Conservation (phyloP, 2,888 invertebrate genomes). For the Entomobrya proxima region DNA sequence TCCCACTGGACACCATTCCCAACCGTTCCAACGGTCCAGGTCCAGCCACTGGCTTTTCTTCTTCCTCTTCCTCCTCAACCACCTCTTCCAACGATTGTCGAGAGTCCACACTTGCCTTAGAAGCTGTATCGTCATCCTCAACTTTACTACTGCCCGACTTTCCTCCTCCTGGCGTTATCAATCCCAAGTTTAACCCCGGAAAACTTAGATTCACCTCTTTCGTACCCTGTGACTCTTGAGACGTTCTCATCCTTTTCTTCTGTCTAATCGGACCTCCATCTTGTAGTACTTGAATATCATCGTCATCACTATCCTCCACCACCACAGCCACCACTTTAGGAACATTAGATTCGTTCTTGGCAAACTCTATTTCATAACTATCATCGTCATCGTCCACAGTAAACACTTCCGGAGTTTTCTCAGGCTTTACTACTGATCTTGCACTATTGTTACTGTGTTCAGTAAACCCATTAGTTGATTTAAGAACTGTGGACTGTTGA, state of each 20-base stretch:
- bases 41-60: background rate
- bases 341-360: background rate
- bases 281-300: slow-evolving; percentile 24
- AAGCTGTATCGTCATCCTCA: background rate
- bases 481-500: too few relatives aligned
- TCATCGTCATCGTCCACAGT: slow-evolving; percentile 12
- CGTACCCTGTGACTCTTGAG: background rate
- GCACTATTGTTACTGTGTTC: too few relatives aligned
- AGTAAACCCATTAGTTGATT: too few relatives aligned
- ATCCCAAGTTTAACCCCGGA: background rate
- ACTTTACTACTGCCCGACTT: background rate
- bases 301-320: background rate
- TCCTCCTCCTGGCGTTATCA: background rate
- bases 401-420: background rate
- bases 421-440: too few relatives aligned
- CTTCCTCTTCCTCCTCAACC: background rate
- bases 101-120: background rate
- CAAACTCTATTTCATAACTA: background rate
- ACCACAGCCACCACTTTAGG: background rate
- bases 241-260: too few relatives aligned
- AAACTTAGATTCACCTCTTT: background rate
- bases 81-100: background rate
- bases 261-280: background rate
- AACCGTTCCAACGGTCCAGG: background rate
- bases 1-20: background rate